These are phyloP conservation scores for Coccyzus lansbergi DNA, from an alignment of 2,797 vertebrate genomes.

Conservation along the genomic window DNA sequence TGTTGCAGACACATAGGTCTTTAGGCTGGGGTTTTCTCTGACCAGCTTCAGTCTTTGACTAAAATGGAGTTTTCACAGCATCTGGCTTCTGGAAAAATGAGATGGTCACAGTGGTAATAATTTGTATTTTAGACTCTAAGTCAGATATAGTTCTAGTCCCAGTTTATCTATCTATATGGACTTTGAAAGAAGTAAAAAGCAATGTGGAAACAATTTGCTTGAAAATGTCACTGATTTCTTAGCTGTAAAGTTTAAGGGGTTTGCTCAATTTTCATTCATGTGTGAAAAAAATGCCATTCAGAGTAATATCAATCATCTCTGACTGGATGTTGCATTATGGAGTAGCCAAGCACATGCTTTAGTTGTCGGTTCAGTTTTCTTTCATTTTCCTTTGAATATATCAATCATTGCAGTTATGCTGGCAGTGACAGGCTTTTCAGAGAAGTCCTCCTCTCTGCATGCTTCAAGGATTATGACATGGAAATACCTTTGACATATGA, in stretches of 20 bases:
- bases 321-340: slow-evolving; percentile 22
- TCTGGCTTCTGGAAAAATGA: slow-evolving; percentile 37
- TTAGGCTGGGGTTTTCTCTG: background rate
- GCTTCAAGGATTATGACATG: background rate
- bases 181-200: slow-evolving; percentile 72
- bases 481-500: background rate
- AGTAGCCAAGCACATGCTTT: background rate
- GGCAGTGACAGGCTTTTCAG: slow-evolving; percentile 2
- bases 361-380: slow-evolving; percentile 5
- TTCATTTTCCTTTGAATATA: background rate
- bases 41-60: background rate
- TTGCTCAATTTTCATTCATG: slow-evolving; percentile 21
- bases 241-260: slow-evolving; percentile 3
- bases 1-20: background rate
- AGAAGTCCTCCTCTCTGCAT: background rate
- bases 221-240: slow-evolving; percentile 63
- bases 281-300: background rate
- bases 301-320: slow-evolving; percentile 57
- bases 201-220: slow-evolving; percentile 69
- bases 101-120: slow-evolving; percentile 38
- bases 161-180: slow-evolving; percentile 69
- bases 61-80: background rate
- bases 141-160: slow-evolving; percentile 73
- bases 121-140: slow-evolving; percentile 28
- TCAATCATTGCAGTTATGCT: background rate